phyloP scores from a whole-genome alignment of 2,888 invertebrate genomes.

The Pandemis cinnamomeana region DNA sequence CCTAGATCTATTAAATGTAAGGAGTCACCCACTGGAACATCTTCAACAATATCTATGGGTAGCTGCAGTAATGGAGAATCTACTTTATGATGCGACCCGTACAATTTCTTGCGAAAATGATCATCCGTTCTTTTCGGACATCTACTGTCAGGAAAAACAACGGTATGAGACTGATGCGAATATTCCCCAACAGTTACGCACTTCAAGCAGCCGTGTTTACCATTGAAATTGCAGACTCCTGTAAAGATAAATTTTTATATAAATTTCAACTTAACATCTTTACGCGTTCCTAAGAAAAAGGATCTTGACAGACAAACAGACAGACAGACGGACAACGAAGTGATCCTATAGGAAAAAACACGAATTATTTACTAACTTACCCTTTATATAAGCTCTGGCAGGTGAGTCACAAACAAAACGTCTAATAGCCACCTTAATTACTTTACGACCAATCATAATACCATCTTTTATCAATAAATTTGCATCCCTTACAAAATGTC shows the following conservation, averaged over 20 bases:
- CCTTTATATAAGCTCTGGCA: conserved; percentile 40
- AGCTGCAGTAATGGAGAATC: conserved; percentile 25
- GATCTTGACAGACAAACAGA: too few relatives aligned
- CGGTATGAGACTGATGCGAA: conserved; percentile 38
- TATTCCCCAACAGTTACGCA: conserved; percentile 39
- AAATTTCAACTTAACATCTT: neutral
- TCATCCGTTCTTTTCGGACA: conserved; percentile 27
- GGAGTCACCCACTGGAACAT: conserved; percentile 25
- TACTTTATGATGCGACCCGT: conserved; percentile 21
- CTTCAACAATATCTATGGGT: conserved; percentile 23
- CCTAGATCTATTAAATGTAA: too few relatives aligned
- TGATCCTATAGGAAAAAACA: too few relatives aligned
- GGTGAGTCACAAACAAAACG: conserved; percentile 41
- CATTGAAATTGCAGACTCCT: conserved; percentile 42
- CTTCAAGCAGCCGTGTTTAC: conserved; percentile 41
- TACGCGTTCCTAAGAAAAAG: too few relatives aligned
- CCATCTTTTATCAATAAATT: neutral
- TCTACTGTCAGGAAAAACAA: conserved; percentile 27
- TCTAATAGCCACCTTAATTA: conserved; percentile 18
- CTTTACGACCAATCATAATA: neutral
- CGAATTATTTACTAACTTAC: conserved; percentile 13
- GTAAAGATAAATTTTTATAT: neutral
- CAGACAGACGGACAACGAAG: too few relatives aligned
- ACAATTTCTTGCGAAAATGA: conserved; percentile 3
- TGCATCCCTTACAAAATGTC: neutral